Evolutionary conservation across 2,113 vertebrate genomes (phyloP).

Genomic region (Poeciliopsis retropinna): DNA sequence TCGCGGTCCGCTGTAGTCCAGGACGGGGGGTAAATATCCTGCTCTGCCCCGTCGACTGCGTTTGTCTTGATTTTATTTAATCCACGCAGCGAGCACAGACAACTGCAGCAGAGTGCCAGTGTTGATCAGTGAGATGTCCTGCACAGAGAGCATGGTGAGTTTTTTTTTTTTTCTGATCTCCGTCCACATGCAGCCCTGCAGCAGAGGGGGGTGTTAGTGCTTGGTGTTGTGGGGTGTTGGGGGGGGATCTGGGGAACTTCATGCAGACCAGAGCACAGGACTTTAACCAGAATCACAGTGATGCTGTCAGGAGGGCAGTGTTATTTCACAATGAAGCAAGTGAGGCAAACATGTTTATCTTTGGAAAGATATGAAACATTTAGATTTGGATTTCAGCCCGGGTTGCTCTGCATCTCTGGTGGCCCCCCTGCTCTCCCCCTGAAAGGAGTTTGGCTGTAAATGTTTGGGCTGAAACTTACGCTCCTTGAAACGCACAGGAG

Average conservation of each 20-base stretch:
- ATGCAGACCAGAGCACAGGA: neutral
- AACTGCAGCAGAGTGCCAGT: conserved; percentile 25
- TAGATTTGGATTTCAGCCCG: conserved; percentile 13
- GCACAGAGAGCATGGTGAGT: conserved; percentile 67
- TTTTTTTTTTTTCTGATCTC: neutral
- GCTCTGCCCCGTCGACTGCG: conserved; percentile 27
- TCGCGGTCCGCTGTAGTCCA: neutral
- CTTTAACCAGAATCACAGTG: neutral
- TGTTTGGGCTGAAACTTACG: conserved; percentile 62
- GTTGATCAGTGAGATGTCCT: conserved; percentile 54
- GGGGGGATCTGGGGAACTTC: conserved; percentile 23
- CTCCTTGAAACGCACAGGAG: conserved; percentile 59
- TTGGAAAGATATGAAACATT: neutral
- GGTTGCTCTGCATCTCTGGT: conserved; percentile 35
- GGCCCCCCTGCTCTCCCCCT: conserved; percentile 31
- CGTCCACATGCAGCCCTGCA: conserved; percentile 9
- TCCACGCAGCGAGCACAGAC: conserved; percentile 10
- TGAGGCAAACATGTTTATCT: neutral
- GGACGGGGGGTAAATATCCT: conserved; percentile 12
- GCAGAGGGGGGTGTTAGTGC: neutral
- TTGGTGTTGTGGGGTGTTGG: neutral
- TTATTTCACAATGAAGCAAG: neutral
- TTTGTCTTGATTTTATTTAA: neutral
- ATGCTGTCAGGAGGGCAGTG: neutral
- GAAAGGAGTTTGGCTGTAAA: conserved; percentile 52